Percentiles rank a stretch among this genome's conserved stretches.
These are phyloP conservation scores for Brachyhypopomus occidentalis DNA, from an alignment of 2,113 vertebrate species.

Conservation along the genomic window DNA sequence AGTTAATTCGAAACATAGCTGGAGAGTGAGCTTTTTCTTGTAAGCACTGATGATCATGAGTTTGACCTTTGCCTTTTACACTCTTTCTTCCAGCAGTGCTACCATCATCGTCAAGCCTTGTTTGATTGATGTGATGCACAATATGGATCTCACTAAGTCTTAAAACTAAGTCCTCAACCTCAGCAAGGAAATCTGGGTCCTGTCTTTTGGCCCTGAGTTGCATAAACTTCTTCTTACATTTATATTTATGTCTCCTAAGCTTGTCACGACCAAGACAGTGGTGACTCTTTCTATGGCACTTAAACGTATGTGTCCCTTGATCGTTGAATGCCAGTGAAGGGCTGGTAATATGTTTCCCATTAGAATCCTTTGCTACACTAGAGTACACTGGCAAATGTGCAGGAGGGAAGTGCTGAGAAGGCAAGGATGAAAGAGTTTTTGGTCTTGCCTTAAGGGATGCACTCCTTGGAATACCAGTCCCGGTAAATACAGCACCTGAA, in stretches of 20 bases:
- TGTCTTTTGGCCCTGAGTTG: slow-evolving; percentile 81
- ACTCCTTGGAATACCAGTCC: slow-evolving; percentile 28
- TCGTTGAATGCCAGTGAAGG: slow-evolving; percentile 53
- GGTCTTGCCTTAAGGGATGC: slow-evolving; percentile 73
- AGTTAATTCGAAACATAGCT: slow-evolving; percentile 88
- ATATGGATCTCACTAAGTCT: slow-evolving; percentile 88
- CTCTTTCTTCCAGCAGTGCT: slow-evolving; percentile 61
- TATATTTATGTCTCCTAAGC: slow-evolving; percentile 90
- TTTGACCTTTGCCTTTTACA: slow-evolving; percentile 61
- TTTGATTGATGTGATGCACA: slow-evolving; percentile 73
- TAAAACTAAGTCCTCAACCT: slow-evolving; percentile 87
- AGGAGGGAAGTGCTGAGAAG: slow-evolving; percentile 78
- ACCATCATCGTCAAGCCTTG: slow-evolving; percentile 58
- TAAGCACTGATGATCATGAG: slow-evolving; percentile 83
- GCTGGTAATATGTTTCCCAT: slow-evolving; percentile 69
- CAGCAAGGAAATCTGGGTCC: slow-evolving; percentile 90
- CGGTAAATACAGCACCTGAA: slow-evolving; percentile 71
- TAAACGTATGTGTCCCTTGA: slow-evolving; percentile 88
- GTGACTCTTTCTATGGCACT: slow-evolving; percentile 86
- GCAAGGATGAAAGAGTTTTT: slow-evolving; percentile 60
- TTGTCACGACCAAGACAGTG: slow-evolving; percentile 87
- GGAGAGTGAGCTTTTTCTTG: slow-evolving; percentile 86
- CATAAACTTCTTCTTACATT: slow-evolving; percentile 96
- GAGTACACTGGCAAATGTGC: slow-evolving; percentile 58
- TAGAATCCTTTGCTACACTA: slow-evolving; percentile 68